A percentile compares a stretch with the other conserved stretches of the same genome.
Evolutionary conservation across 2,113 vertebrate species (phyloP).

Genomic region (Cettia cetti): DNA sequence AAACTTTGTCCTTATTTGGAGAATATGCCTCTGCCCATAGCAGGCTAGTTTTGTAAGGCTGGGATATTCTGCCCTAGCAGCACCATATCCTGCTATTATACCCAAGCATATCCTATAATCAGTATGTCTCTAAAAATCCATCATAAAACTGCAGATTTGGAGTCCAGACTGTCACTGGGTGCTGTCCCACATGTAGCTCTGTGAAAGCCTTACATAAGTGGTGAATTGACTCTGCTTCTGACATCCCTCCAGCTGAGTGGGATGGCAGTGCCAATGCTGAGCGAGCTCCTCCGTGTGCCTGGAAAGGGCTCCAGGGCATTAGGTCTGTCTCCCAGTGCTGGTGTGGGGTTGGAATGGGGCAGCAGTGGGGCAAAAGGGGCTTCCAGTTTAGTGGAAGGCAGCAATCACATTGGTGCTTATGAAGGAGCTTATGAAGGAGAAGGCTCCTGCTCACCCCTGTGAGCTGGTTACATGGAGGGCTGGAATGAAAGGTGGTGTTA

Average conservation of each 20-base stretch:
- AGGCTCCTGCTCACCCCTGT: background rate
- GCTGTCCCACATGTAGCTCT: background rate
- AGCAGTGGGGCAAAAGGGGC: background rate
- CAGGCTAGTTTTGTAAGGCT: background rate
- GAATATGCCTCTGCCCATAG: background rate
- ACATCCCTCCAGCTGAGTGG: background rate
- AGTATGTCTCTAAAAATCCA: background rate
- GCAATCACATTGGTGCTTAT: fast-evolving
- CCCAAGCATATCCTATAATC: background rate
- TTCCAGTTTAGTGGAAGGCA: background rate
- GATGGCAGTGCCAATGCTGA: background rate
- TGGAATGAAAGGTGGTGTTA: background rate
- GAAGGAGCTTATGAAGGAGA: background rate
- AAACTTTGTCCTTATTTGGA: constrained; percentile 45
- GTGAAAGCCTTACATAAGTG: background rate
- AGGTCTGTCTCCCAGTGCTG: background rate
- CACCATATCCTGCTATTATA: background rate
- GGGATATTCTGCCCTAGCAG: background rate
- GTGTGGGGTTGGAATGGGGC: background rate
- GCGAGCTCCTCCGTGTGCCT: fast-evolving
- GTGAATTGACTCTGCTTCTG: background rate
- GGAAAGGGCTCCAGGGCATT: fast-evolving
- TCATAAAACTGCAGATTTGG: background rate
- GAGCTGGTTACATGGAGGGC: background rate
- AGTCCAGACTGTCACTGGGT: background rate